Evolutionary conservation across 2,888 invertebrate genomes (phyloP).

Genomic region (Dysmachus trigonus): DNA sequence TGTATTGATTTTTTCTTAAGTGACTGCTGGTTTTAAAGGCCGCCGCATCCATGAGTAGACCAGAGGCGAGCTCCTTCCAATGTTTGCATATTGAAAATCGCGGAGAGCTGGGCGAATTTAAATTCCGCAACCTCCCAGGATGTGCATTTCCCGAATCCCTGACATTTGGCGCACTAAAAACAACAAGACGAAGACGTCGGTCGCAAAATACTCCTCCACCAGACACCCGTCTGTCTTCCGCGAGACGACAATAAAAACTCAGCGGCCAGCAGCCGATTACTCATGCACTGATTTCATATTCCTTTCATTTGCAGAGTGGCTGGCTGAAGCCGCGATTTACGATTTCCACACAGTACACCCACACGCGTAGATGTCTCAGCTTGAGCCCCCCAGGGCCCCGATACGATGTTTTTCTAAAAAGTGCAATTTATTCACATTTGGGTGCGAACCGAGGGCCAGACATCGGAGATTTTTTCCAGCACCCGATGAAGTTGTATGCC

Average conservation of each 20-base stretch:
- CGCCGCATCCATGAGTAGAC: not conserved
- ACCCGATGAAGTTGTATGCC: not conserved
- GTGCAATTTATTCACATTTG: conserved; percentile 1
- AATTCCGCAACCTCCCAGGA: not conserved
- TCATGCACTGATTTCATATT: conserved; percentile 31
- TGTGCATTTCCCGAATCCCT: not conserved
- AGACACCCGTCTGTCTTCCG: not conserved
- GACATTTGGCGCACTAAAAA: conserved; percentile 3
- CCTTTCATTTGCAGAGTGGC: not conserved
- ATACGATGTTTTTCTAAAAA: not conserved
- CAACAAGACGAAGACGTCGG: no score
- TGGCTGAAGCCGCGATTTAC: not conserved
- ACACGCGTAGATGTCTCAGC: conserved; percentile 17
- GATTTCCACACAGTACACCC: conserved; percentile 22
- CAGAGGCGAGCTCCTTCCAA: not conserved
- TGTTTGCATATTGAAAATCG: not conserved
- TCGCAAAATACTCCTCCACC: not conserved
- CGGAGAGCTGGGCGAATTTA: not conserved
- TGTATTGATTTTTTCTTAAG: conserved; percentile 32
- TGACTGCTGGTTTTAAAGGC: not conserved
- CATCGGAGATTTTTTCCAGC: not conserved
- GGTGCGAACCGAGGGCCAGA: not conserved
- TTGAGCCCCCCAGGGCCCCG: not conserved
- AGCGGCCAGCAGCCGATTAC: not conserved
- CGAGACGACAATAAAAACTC: not conserved